Percentiles rank a stretch among this genome's conserved stretches.
These are phyloP conservation scores for Trichopoda pennipes DNA, from an alignment of 2,888 invertebrate genomes.

Conservation along the genomic window DNA sequence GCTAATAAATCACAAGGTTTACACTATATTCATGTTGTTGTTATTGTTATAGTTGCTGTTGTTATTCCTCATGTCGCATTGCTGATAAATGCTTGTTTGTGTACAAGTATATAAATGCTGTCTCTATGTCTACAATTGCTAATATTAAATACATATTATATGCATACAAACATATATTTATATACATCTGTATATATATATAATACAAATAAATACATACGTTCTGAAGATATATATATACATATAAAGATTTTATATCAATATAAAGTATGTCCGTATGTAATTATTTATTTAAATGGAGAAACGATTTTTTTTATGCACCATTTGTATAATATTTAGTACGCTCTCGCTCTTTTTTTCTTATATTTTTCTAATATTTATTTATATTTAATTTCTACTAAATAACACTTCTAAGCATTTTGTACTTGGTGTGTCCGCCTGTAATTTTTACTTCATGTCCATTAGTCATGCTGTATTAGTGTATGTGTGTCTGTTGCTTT, in stretches of 20 bases:
- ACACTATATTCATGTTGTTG: constrained; percentile 78
- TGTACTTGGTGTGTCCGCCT: constrained; percentile 6
- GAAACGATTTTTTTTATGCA: constrained; percentile 31
- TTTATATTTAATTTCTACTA: constrained; percentile 64
- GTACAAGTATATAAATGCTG: constrained; percentile 58
- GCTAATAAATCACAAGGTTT: constrained; percentile 80
- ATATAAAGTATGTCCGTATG: constrained; percentile 6
- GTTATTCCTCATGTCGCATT: constrained; percentile 68
- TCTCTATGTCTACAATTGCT: constrained; percentile 50
- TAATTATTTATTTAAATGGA: constrained; percentile 42
- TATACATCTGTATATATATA: constrained; percentile 3
- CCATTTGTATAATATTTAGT: constrained; percentile 49
- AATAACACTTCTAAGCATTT: constrained; percentile 59
- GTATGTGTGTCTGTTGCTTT: constrained; percentile 9
- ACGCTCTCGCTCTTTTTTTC: constrained; percentile 12
- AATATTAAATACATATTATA: constrained; percentile 31
- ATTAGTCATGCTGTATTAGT: constrained; percentile 19
- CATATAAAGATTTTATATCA: constrained; percentile 20
- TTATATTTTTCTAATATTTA: constrained; percentile 41
- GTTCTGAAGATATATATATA: neutral
- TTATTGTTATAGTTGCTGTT: constrained; percentile 63
- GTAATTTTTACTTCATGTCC: neutral
- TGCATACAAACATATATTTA: constrained; percentile 4
- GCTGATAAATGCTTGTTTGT: constrained; percentile 65
- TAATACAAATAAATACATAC: constrained; percentile 7